phyloP scores from a whole-genome alignment of 2,888 invertebrate species.

The Eupithecia vulgata region DNA sequence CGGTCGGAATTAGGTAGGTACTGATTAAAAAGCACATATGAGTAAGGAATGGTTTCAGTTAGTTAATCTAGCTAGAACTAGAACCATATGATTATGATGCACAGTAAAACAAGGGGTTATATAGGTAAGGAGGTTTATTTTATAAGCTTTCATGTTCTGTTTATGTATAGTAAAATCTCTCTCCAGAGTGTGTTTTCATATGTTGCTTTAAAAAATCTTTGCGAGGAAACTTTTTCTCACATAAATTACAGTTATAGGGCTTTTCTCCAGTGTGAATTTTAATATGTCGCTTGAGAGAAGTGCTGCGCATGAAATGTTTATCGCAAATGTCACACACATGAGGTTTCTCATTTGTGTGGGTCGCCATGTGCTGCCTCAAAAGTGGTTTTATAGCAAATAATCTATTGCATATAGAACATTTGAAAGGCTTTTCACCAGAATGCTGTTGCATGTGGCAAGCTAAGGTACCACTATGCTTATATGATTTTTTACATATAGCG shows the following conservation, averaged over 20 bases:
- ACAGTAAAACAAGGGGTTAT: background rate
- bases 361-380: constrained; percentile 25
- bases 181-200: constrained; percentile 15
- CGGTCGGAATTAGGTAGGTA: too few species aligned
- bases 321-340: constrained; percentile 14
- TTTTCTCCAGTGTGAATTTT: constrained; percentile 27
- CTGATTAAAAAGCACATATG: too few species aligned
- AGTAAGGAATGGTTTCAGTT: background rate
- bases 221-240: constrained; percentile 13
- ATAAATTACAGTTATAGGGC: constrained; percentile 18
- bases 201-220: constrained; percentile 17
- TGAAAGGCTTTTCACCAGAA: constrained; percentile 22
- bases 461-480: constrained; percentile 22
- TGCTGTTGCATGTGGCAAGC: constrained; percentile 28
- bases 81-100: background rate
- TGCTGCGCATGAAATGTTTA: constrained; percentile 12
- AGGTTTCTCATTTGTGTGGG: constrained; percentile 13
- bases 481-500: constrained; percentile 20
- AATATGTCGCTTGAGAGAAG: constrained; percentile 6
- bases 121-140: background rate
- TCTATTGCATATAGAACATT: constrained; percentile 21
- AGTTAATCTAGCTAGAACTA: background rate
- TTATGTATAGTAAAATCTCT: constrained; percentile 2
- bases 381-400: constrained; percentile 22
- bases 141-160: background rate